Percentiles rank a stretch among this genome's conserved stretches.
Evolutionary conservation across 1,140 invertebrate genomes (phyloP).

Genomic region (Teleopsis dalmanni): DNA sequence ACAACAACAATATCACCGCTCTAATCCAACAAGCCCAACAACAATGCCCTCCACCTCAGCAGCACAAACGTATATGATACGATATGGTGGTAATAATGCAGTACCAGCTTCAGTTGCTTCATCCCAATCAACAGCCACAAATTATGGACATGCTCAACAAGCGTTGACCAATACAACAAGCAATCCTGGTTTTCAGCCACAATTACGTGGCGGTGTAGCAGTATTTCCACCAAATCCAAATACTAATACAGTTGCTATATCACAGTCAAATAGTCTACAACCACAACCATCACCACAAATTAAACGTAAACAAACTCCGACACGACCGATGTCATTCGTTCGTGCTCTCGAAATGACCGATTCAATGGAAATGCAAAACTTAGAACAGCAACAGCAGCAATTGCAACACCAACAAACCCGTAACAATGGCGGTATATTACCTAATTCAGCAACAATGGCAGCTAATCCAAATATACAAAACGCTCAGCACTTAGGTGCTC

Average conservation of each 20-base stretch:
- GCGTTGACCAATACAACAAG: conserved; percentile 1
- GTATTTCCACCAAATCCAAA: conserved; percentile 57
- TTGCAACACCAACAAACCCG: conserved; percentile 19
- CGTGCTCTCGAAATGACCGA: conserved; percentile 86
- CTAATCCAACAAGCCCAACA: conserved; percentile 70
- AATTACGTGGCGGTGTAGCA: conserved; percentile 55
- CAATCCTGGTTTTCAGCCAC: conserved; percentile 51
- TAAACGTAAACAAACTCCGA: conserved; percentile 52
- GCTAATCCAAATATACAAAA: too few species aligned
- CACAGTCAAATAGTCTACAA: conserved; percentile 8
- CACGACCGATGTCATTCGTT: conserved; percentile 86
- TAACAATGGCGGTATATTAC: conserved; percentile 23
- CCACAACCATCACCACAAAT: conserved; percentile 55
- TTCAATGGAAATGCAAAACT: conserved; percentile 61
- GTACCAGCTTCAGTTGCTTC: neutral
- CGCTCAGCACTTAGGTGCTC: conserved; percentile 17
- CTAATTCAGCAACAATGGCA: conserved; percentile 7
- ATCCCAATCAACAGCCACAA: conserved; percentile 8
- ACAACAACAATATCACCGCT: conserved; percentile 51
- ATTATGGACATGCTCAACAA: conserved; percentile 3
- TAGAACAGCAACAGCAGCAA: conserved; percentile 34
- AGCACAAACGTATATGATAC: conserved; percentile 33
- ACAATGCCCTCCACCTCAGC: conserved; percentile 48
- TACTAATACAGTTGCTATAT: conserved; percentile 46
- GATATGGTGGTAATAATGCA: conserved; percentile 21